Base-by-base conservation (phyloP, 2,888 invertebrate genomes). In the Pseudococcus longispinus region DNA sequence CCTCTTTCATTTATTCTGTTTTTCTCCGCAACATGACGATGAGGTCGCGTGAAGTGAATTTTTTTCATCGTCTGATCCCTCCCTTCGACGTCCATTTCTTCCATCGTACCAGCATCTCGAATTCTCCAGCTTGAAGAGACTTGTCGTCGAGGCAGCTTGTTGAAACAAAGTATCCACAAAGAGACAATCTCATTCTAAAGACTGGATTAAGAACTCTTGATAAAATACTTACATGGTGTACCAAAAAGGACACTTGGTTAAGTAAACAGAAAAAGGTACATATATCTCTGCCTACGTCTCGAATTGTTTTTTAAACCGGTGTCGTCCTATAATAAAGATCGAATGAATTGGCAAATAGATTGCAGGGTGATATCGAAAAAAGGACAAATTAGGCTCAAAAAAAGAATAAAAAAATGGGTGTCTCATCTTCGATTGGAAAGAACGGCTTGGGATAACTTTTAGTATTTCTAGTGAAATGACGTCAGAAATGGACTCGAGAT, bases 81-180 rank as follows among this genome's bases (percentile, higher is more conserved):
- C 23, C 23, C 20, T 23, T 23, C 23, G 1, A 55, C 0, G 18
- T 9, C n/a, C n/a, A n/a, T 6, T 23, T 23, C 8, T 13, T 60
- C 3, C 60, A 60, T 23, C 60, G 60, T 60, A 23, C 1, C 13
- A 11, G 60, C 23, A 60, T 60, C 23, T 60, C 23, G 1, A 60
- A 23, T n/a, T n/a, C n/a, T n/a, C n/a, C n/a, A n/a, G n/a, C 8
- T 11, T 51, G 60, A 70, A 29, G 32, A 70, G 15, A 70, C 70
- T 70, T 70, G 70, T 70, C 70, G 70, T 70, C 70, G 15, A 70
- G 13, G 18, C 15, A 70, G 29, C 70, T 70, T 70, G 11, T 70
- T 29, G 70, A 70, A 70, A 70, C 70, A 70, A 70, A 70, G 70
- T 70, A 70, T 70, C 70, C 29, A 20, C 26, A 70, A 70, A 70